Percentiles rank a stretch among this genome's conserved stretches.
Evolutionary conservation across 2,888 invertebrate species (phyloP).

Genomic region (Dryocosmus kuriphilus): DNA sequence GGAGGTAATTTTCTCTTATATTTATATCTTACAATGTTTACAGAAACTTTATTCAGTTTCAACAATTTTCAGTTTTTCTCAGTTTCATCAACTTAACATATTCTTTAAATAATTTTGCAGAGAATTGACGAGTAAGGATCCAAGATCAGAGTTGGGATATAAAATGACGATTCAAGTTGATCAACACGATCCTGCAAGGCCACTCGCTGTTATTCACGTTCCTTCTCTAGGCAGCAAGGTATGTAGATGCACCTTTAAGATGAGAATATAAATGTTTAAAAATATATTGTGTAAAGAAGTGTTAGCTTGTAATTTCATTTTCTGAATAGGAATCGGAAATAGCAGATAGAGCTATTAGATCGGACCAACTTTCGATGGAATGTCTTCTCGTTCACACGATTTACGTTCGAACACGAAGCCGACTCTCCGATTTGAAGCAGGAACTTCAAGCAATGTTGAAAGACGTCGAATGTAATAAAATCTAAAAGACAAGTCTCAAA

Average conservation of each 20-base stretch:
- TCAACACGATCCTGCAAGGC: conserved; percentile 87
- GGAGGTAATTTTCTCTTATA: conserved; percentile 82
- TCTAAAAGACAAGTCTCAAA: not conserved
- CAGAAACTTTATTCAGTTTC: not conserved
- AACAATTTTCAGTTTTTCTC: too few relatives aligned
- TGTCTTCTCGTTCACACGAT: conserved; percentile 96
- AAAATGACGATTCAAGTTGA: conserved; percentile 94
- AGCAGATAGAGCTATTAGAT: conserved; percentile 88
- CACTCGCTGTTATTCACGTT: conserved; percentile 85
- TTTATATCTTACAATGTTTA: not conserved
- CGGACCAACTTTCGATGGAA: conserved; percentile 97
- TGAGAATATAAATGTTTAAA: not conserved
- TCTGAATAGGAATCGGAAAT: conserved; percentile 81
- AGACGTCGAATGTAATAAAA: conserved; percentile 84
- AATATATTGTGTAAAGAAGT: not conserved
- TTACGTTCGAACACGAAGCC: conserved; percentile 92
- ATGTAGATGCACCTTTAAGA: conserved; percentile 50
- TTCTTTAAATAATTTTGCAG: conserved; percentile 68
- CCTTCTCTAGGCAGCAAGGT: conserved; percentile 85
- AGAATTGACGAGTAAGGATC: conserved; percentile 83
- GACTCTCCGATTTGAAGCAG: conserved; percentile 89
- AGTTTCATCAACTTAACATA: not conserved
- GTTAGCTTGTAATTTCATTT: conserved; percentile 39
- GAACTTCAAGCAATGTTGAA: conserved; percentile 85
- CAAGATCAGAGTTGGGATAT: conserved; percentile 92